Base-by-base conservation (phyloP, 1,140 invertebrate species). In the Drosophila biarmipes region DNA sequence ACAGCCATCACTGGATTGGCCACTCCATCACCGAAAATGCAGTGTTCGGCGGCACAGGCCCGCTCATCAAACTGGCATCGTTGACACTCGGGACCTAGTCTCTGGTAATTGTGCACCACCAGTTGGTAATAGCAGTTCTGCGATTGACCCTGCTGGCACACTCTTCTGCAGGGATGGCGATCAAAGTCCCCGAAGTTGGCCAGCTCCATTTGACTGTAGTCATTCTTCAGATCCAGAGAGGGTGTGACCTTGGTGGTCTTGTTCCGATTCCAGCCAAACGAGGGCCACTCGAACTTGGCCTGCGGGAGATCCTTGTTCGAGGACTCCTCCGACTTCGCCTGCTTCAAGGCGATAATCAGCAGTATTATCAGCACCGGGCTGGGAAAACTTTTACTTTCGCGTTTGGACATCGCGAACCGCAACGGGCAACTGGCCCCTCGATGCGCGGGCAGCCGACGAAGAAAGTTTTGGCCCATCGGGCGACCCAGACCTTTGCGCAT, bases 1-100 rank as follows among this genome's bases (percentile, higher is more conserved):
- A 96, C 96, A 0, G 96, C 94, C 15, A 97, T 93, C 4, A 98
- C 94, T 1, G 94, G 94, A 11, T 95, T 93, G n/a, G 94, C 92
- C 14, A 95, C 93, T 8, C 96, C 96, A 86, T 96, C 95, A 2
- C 94, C 95, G 49, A 94, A 93, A 38, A 96, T 93, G 74, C 96
- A 97, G 53, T 95, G 93, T 24, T 94, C 90, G 55, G 93, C 92
- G 4, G 73, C 81, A 52, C 95, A 95, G 21, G 93, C 93, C 0
- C 94, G 94, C 15, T 93, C 92, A 80, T 96, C 93, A 21, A 68
- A 79, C 5, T 93, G 93, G 84, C 96, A 96, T 64, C 94, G 94
- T 55, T 94, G 94, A 72, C 96, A 96, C 38, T 94, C 91, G 0
- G 81, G 31, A 0, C 89, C 89, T 24, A 90, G 27, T 14, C 77